Evolutionary conservation across 2,888 invertebrate species (phyloP).

Genomic region (Eulithis prunata): DNA sequence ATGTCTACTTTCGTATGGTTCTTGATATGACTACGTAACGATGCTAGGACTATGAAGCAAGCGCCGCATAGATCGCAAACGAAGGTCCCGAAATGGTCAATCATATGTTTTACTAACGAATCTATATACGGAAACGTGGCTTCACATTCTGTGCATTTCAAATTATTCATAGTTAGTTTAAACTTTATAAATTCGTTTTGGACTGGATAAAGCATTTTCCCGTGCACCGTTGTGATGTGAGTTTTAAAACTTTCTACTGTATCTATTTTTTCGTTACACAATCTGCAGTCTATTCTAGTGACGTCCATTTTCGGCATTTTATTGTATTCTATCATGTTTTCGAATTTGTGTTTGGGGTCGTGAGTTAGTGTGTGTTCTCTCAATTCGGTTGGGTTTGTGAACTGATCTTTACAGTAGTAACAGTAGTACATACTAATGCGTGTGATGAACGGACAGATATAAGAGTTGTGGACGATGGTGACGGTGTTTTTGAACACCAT

Average conservation of each 20-base stretch:
- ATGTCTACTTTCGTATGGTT: constrained; percentile 69
- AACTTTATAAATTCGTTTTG: constrained; percentile 71
- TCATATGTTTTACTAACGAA: constrained; percentile 71
- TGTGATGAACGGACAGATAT: constrained; percentile 71
- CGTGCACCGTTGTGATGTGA: constrained; percentile 61
- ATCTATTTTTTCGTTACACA: constrained; percentile 68
- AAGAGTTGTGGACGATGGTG: constrained; percentile 66
- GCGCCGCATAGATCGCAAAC: constrained; percentile 76
- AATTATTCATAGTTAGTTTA: constrained; percentile 60
- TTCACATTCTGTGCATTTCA: constrained; percentile 70
- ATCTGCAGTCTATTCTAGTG: constrained; percentile 70
- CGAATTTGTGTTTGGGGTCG: constrained; percentile 60
- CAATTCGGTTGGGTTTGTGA: constrained; percentile 68
- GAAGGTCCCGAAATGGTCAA: constrained; percentile 71
- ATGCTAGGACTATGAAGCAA: constrained; percentile 76
- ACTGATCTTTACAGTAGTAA: constrained; percentile 73
- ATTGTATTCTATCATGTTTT: constrained; percentile 65
- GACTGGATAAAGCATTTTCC: constrained; percentile 54
- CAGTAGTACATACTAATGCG: constrained; percentile 75
- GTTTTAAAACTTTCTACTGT: constrained; percentile 59
- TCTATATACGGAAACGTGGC: constrained; percentile 69
- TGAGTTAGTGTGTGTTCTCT: constrained; percentile 69
- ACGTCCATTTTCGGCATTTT: constrained; percentile 76
- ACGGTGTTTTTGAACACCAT: constrained; percentile 66
- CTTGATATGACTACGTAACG: constrained; percentile 69